Conservation (phyloP, 1,140 invertebrate genomes). For the Hetaerina americana region DNA sequence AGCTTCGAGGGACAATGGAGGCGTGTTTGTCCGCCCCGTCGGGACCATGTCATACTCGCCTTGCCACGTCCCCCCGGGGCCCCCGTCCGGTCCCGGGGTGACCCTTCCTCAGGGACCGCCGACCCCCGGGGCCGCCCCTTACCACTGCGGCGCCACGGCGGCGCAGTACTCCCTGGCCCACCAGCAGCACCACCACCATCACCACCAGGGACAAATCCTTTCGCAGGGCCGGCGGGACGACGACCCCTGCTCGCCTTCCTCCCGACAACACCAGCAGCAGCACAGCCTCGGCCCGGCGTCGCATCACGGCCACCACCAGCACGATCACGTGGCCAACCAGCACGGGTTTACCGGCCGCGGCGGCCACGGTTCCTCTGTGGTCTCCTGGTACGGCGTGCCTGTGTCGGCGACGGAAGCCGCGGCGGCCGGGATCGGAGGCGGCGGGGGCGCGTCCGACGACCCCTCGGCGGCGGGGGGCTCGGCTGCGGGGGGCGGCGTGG, state of each 20-base stretch:
- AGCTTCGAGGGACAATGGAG: not conserved
- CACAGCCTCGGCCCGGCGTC: not conserved
- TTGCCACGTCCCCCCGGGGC: not conserved
- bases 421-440: too few species aligned
- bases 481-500: not conserved
- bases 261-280: not conserved
- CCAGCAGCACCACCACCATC: not conserved
- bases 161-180: not conserved
- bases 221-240: not conserved
- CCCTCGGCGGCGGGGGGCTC: not conserved
- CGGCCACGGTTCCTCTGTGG: not conserved
- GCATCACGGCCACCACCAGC: not conserved
- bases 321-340: too few species aligned
- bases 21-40: not conserved
- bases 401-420: not conserved
- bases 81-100: not conserved
- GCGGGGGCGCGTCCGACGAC: not conserved
- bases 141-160: not conserved
- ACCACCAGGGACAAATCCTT: not conserved
- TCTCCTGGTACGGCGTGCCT: not conserved
- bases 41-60: not conserved
- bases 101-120: too few species aligned
- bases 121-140: not conserved
- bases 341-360: not conserved
- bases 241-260: not conserved